These are phyloP conservation scores for Drusus annulatus DNA, from an alignment of 1,140 invertebrate genomes.

Conservation along the genomic window DNA sequence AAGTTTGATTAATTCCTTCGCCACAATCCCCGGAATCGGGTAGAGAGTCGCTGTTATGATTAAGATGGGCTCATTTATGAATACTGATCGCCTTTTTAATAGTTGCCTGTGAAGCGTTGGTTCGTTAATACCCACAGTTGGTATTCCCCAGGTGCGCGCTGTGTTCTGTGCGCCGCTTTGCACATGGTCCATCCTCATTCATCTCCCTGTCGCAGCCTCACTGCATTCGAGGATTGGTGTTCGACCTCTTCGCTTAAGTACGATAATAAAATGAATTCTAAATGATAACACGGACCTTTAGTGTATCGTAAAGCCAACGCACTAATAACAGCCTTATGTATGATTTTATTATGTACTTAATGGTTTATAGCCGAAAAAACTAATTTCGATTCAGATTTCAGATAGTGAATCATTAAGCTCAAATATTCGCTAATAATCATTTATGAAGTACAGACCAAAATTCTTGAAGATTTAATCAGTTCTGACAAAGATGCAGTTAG, in stretches of 20 bases:
- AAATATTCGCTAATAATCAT: no score
- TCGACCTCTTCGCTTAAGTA: neutral
- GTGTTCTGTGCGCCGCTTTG: neutral
- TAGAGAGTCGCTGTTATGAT: constrained; percentile 32
- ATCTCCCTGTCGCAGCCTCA: neutral
- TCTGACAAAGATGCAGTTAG: no score
- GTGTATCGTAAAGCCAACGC: no score
- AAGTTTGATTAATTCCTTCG: constrained; percentile 58
- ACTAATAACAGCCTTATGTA: no score
- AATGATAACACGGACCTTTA: neutral
- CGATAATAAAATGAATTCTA: constrained; percentile 1
- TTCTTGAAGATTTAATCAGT: no score
- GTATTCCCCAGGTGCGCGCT: neutral
- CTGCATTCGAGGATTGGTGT: no score
- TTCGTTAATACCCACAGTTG: neutral
- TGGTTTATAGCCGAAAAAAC: no score
- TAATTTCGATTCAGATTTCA: no score
- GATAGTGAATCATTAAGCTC: no score
- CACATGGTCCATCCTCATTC: neutral
- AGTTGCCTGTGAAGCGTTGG: neutral
- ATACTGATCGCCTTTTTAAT: constrained; percentile 18
- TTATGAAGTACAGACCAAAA: no score
- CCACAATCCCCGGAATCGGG: constrained; percentile 41
- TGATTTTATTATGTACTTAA: no score
- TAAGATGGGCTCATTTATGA: constrained; percentile 26